Base-by-base conservation (phyloP, 2,888 invertebrate genomes). In the Cheilosia urbana region DNA sequence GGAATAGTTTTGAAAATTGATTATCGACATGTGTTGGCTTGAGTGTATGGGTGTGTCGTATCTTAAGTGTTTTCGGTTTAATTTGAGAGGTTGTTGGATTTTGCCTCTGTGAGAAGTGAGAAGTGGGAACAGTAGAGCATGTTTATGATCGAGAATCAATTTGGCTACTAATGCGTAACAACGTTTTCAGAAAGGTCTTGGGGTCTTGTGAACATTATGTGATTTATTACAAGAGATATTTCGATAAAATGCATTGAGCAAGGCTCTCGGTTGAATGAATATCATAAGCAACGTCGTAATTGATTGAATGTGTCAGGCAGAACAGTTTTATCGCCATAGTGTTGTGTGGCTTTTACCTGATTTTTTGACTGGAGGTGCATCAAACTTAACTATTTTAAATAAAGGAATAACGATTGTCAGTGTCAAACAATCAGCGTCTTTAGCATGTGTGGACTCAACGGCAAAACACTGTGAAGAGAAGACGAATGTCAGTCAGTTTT, bases 1-100 rank as follows among this genome's bases (percentile, higher is more conserved):
- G 51, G 63, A 73, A 63, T 53, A 34, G 62, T 58, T 66, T 17
- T 19, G 27, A 75, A 75, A 75, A 72, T 77, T 77, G 66, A 77
- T 72, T 77, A 83, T 57, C 19, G 62, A 57, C 65, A 7, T 40
- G 40, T 30, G 42, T 42, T 47, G 42, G 51, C 47, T 21, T 17
- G n/a, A 42, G 11, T 19, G 34, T 57, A 17, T 51, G 17, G n/a
- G 47, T 60, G 62, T 69, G 49, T 51, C n/a, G 19, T 49, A 24
- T 57, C 49, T 30, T 49, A 60, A 49, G 49, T 68, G 68, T 55
- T 60, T 58, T 66, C 4, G 13, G 34, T 51, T 58, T 45, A 69
- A 69, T 62, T 68, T 51, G 60, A 9, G 19, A 57, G 13, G 21
- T 21, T 42, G 19, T 68, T 4, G 34, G 21, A 47, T 17, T 17